These are phyloP conservation scores for Notechis scutatus DNA, from an alignment of 2,113 vertebrate genomes.

Conservation along the genomic window DNA sequence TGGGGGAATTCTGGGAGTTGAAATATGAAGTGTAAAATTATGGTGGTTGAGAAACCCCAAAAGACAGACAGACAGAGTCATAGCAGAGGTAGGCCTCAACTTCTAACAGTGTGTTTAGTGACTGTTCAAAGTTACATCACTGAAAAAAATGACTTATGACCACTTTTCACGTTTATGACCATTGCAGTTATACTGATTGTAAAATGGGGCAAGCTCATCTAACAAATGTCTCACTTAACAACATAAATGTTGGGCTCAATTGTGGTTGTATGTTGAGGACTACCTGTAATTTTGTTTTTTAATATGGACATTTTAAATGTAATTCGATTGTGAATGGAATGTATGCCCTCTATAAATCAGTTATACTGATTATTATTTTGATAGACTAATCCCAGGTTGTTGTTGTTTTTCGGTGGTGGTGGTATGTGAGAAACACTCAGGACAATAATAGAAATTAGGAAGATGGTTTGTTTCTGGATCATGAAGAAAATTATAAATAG, in stretches of 20 bases:
- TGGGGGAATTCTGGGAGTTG: not conserved
- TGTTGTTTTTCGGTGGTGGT: not conserved
- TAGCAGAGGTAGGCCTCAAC: not conserved
- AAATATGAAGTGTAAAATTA: not conserved
- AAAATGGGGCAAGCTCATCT: not conserved
- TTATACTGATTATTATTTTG: not conserved
- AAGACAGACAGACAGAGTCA: not conserved
- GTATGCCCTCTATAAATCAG: not conserved
- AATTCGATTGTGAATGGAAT: not conserved
- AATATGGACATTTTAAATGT: not conserved
- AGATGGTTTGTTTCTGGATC: not conserved
- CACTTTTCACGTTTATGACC: not conserved
- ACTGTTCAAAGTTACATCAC: not conserved
- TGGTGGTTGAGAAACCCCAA: not conserved
- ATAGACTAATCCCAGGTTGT: not conserved
- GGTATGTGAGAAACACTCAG: not conserved
- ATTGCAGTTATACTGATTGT: not conserved
- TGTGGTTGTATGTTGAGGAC: not conserved
- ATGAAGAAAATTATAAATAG: not conserved
- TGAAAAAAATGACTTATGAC: not conserved
- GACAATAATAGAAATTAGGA: not conserved
- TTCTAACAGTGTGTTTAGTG: not conserved
- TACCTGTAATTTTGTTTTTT: not conserved
- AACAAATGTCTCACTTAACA: not conserved
- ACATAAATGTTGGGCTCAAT: not conserved